Percentiles rank a stretch among this genome's conserved stretches.
Evolutionary conservation across 2,797 vertebrate species (phyloP).

Genomic region (Melopsittacus undulatus): DNA sequence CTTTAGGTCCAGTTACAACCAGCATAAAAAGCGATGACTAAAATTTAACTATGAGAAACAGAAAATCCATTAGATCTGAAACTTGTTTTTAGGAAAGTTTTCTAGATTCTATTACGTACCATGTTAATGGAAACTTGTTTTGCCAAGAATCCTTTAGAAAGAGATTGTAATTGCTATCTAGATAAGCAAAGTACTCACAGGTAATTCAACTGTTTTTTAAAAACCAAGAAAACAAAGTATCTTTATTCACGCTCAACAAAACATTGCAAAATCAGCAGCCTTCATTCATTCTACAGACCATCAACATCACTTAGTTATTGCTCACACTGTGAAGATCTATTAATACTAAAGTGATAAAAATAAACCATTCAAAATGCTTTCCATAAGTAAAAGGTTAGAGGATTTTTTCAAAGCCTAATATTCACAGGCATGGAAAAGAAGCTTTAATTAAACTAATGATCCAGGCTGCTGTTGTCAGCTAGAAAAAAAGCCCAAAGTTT

Average conservation of each 20-base stretch:
- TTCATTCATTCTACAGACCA: not conserved
- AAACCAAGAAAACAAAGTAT: not conserved
- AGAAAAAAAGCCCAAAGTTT: not conserved
- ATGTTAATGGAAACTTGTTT: conserved; percentile 14
- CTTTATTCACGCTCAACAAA: not conserved
- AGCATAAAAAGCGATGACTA: not conserved
- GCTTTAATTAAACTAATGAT: not conserved
- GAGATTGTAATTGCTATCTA: not conserved
- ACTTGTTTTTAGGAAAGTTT: not conserved
- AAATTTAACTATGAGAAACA: not conserved
- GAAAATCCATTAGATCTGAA: conserved; percentile 20
- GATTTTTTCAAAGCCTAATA: not conserved
- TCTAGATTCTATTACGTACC: not conserved
- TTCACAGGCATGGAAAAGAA: not conserved
- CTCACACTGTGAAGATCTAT: not conserved
- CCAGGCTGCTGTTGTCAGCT: not conserved
- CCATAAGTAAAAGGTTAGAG: not conserved
- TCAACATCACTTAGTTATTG: not conserved
- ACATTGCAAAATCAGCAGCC: not conserved
- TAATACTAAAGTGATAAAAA: not conserved
- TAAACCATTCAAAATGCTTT: not conserved
- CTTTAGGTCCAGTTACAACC: not conserved
- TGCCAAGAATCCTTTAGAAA: not conserved
- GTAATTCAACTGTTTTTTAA: not conserved
- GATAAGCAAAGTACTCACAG: not conserved